phyloP scores from a whole-genome alignment of 2,113 vertebrate genomes.

The Reinhardtius hippoglossoides region DNA sequence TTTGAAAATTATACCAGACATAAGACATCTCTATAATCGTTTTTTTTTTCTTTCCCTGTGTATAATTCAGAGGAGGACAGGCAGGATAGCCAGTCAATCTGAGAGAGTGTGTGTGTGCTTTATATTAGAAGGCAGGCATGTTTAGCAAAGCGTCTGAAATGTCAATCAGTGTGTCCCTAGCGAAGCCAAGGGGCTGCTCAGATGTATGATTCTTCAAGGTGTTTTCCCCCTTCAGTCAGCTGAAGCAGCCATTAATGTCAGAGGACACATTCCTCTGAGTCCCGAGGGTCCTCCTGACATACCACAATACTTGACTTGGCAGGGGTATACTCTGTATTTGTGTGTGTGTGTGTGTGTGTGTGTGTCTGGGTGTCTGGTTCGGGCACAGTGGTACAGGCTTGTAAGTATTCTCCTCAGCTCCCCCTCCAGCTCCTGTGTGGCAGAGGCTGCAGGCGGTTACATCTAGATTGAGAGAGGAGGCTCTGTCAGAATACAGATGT shows the following conservation, averaged over 20 bases:
- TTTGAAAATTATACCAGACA: slow-evolving; percentile 9
- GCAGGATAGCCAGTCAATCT: slow-evolving; percentile 27
- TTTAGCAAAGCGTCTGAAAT: slow-evolving; percentile 66
- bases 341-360: slow-evolving; percentile 19
- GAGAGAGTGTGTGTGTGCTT: slow-evolving; percentile 21
- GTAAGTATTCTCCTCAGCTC: slow-evolving; percentile 82
- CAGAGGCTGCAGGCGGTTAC: slow-evolving; percentile 78
- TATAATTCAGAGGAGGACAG: slow-evolving; percentile 39
- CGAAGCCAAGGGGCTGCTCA: slow-evolving; percentile 62
- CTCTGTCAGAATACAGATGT: slow-evolving; percentile 79
- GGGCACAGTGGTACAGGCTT: slow-evolving; percentile 58
- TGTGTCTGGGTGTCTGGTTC: slow-evolving; percentile 24
- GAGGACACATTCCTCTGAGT: slow-evolving; percentile 79
- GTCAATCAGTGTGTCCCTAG: slow-evolving; percentile 68
- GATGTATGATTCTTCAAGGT: slow-evolving; percentile 78
- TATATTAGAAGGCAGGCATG: slow-evolving; percentile 56
- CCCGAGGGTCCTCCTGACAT: slow-evolving; percentile 71
- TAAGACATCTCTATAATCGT: not conserved
- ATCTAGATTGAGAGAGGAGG: slow-evolving; percentile 79
- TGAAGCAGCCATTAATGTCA: slow-evolving; percentile 74
- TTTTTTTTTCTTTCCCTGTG: not conserved
- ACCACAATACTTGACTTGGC: slow-evolving; percentile 69
- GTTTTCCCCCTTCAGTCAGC: slow-evolving; percentile 73
- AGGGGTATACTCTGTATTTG: slow-evolving; percentile 46
- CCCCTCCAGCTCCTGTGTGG: slow-evolving; percentile 78